Evolutionary conservation across 2,797 vertebrate genomes (phyloP), one percentile per base, ranked within the genome.

Genomic region (Cossypha heuglini): DNA sequence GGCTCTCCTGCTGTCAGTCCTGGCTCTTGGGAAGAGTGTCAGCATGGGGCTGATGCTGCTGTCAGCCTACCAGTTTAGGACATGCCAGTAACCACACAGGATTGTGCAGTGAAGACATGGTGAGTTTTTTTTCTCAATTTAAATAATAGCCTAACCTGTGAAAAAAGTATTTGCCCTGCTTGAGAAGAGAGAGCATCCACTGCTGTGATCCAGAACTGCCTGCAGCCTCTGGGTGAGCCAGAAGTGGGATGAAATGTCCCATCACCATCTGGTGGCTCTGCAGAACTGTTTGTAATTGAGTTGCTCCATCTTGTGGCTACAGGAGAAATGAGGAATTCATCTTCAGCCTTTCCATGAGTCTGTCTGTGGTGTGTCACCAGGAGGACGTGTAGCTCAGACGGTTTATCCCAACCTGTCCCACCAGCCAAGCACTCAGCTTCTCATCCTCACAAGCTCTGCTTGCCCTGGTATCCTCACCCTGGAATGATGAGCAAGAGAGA

Each of bases 271-370:
- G 1, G 20, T 6, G 51, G 10, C 37, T 63, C 17, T 22, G 37
- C 15, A 28, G 58, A 55, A 14, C 64, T 3, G 5, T 92, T 93
- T 88, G 57, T 83, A 72, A 80, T 18, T 45, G 68, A 86, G 38
- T 11, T 96, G 90, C 96, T 80, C 94, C 94, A 92, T 82, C 96
- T 93, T 11, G 93, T 96, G 95, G 95, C 52, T 88, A 10, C 11
- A 57, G 52, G 14, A 45, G 78, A 82, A 67, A 68, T 8, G 24
- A 71, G 38, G 66, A 28, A 13, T 31, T 11, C 0, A 0, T 45
- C 35, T 83, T 90, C 71, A 77, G 37, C 14, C 19, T 35, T 38
- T 33, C 6, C 2, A 3, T 20, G 13, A 29, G 31, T 42, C 24
- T 26, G 5, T 31, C 51, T 35, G 14, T 10, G 63, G 29, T 14